These are phyloP conservation scores for Hydrolagus affinis DNA, from an alignment of 2,113 vertebrate genomes.

Conservation along the genomic window DNA sequence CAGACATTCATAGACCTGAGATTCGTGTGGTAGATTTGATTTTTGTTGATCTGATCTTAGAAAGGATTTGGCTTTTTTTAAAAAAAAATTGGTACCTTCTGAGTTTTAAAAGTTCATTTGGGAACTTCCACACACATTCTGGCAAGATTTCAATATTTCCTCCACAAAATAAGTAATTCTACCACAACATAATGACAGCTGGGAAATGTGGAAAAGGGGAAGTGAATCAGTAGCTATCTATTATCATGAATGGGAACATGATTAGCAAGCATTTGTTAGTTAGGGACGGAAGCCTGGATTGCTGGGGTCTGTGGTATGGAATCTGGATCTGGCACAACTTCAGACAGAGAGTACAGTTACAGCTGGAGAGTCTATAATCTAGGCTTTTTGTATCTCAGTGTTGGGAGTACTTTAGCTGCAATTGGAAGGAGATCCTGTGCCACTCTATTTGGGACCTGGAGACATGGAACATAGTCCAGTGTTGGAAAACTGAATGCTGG, in stretches of 20 bases:
- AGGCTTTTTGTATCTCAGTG: not conserved
- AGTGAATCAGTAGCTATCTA: not conserved
- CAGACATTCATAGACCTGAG: not conserved
- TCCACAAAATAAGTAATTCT: not conserved
- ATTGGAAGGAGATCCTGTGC: not conserved
- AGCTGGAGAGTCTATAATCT: not conserved
- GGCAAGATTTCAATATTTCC: not conserved
- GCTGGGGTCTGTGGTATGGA: not conserved
- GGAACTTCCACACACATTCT: not conserved
- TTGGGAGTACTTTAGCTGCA: not conserved
- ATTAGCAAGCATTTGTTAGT: not conserved
- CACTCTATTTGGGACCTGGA: not conserved
- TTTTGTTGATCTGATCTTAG: not conserved
- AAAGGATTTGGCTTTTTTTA: not conserved
- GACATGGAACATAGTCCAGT: not conserved
- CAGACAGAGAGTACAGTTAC: not conserved
- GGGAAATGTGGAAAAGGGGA: slow-evolving; percentile 1
- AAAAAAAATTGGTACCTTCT: too few relatives aligned
- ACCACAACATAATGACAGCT: not conserved
- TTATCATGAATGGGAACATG: not conserved
- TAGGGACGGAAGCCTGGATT: not conserved
- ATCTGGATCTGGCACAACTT: not conserved
- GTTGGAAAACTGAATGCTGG: not conserved
- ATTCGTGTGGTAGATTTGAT: not conserved
- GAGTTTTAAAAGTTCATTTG: not conserved